phyloP scores from a whole-genome alignment of 2,797 vertebrate genomes.

The Sebastiscus tertius region DNA sequence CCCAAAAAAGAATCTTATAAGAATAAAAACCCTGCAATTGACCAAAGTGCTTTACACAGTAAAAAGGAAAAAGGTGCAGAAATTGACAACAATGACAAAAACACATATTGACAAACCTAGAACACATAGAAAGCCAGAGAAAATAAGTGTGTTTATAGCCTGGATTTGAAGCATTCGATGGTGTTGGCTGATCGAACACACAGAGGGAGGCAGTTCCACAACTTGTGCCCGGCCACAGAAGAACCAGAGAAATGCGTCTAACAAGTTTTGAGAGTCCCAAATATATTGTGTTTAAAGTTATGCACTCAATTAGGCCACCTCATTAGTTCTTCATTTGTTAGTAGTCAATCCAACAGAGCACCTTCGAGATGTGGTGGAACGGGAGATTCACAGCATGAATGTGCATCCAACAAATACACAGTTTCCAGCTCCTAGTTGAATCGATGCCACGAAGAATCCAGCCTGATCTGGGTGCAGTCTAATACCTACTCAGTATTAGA shows the following conservation, averaged over 20 bases:
- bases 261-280: background rate
- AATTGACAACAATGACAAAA: background rate
- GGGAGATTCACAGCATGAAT: background rate
- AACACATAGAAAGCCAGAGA: background rate
- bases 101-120: background rate
- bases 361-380: background rate
- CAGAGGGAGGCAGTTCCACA: background rate
- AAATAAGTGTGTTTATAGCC: background rate
- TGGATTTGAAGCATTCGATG: background rate
- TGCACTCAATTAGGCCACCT: background rate
- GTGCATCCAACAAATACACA: background rate
- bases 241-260: background rate
- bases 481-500: background rate
- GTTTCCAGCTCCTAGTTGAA: background rate
- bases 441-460: background rate
- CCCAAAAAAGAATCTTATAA: too few relatives aligned
- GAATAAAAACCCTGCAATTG: background rate
- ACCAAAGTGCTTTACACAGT: background rate
- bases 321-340: background rate
- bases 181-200: background rate
- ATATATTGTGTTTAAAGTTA: background rate
- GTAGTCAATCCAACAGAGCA: background rate
- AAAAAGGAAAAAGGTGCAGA: background rate
- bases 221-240: background rate
- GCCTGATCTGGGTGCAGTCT: background rate